phyloP scores from a whole-genome alignment of 2,797 vertebrate genomes.

The Bradypodion ventrale region DNA sequence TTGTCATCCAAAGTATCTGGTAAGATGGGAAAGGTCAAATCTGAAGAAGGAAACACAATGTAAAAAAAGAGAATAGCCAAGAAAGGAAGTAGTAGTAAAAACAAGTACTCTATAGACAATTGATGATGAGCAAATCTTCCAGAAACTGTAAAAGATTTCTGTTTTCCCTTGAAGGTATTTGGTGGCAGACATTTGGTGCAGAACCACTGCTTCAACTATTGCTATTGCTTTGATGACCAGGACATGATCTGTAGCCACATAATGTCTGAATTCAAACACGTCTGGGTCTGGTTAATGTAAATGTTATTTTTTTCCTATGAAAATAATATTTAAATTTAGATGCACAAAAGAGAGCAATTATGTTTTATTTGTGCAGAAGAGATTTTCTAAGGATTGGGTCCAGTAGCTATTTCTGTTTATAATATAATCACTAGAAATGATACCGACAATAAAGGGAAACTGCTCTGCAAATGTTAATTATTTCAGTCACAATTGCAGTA shows the following conservation, averaged over 20 bases:
- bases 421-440: conserved; percentile 38
- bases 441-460: conserved; percentile 38
- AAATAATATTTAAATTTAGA: not conserved
- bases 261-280: not conserved
- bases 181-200: not conserved
- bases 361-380: not conserved
- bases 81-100: not conserved
- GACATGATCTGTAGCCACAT: not conserved
- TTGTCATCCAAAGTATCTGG: not conserved
- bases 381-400: conserved; percentile 27
- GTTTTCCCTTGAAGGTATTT: not conserved
- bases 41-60: not conserved
- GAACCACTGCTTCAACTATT: not conserved
- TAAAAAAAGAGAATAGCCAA: not conserved
- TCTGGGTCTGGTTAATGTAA: not conserved
- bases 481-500: conserved; percentile 48
- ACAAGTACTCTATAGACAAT: not conserved
- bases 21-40: not conserved
- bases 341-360: not conserved
- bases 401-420: conserved; percentile 50
- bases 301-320: not conserved
- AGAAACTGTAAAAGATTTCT: not conserved
- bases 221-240: not conserved
- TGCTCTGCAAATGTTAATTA: conserved; percentile 64
- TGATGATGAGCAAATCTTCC: not conserved